Evolutionary conservation across 2,797 vertebrate species (phyloP).

Genomic region (Spinus olivaceus): DNA sequence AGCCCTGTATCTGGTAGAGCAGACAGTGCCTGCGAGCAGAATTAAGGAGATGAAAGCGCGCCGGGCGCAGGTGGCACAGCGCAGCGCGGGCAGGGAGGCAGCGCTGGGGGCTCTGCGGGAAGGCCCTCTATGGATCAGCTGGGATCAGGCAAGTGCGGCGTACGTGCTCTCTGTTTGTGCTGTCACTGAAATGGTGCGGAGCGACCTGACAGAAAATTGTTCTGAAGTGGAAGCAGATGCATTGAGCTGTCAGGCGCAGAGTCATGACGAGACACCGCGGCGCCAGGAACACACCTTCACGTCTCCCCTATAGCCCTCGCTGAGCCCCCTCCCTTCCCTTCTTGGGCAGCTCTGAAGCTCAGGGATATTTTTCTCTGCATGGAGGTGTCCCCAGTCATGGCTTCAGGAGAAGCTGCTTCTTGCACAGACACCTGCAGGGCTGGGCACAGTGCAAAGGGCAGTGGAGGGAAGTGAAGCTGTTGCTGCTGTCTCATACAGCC

Average conservation of each 20-base stretch:
- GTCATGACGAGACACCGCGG: conserved; percentile 14
- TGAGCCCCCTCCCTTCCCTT: neutral
- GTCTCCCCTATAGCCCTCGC: neutral
- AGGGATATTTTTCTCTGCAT: neutral
- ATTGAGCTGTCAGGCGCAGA: conserved; percentile 60
- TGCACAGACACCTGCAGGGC: neutral
- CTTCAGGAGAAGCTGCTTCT: neutral
- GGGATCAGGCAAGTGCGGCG: neutral
- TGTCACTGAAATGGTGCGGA: conserved; percentile 4
- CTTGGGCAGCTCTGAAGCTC: neutral
- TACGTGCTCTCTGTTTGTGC: neutral
- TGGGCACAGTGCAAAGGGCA: accelerated
- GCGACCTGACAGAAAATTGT: conserved; percentile 24
- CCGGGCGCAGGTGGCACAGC: neutral
- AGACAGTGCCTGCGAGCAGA: neutral
- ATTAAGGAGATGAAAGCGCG: neutral
- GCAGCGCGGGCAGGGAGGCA: accelerated
- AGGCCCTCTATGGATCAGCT: neutral
- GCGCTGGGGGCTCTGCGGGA: neutral
- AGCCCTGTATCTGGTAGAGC: neutral
- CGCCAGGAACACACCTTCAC: conserved; percentile 38
- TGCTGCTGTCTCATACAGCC: neutral
- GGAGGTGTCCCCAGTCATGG: neutral
- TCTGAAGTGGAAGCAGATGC: conserved; percentile 41
- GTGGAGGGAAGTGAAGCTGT: neutral